A percentile compares a stretch with the other conserved stretches of the same genome.
These are phyloP conservation scores for Leuciscus idus DNA, from an alignment of 2,113 vertebrate species.

Conservation along the genomic window DNA sequence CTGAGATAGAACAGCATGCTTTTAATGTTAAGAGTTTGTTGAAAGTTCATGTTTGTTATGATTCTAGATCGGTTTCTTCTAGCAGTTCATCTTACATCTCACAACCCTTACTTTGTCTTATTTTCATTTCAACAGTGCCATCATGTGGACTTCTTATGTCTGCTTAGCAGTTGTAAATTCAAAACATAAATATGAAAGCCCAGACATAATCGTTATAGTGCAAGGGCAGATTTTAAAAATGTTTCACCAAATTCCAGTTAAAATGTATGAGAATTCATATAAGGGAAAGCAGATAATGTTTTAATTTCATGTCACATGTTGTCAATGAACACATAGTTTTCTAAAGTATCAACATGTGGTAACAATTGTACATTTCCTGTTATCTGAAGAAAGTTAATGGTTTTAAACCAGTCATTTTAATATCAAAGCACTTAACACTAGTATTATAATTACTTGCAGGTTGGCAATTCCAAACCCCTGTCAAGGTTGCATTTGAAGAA, in stretches of 20 bases:
- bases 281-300: slow-evolving; percentile 33
- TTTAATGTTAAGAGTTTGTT: not conserved
- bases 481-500: slow-evolving; percentile 75
- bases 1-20: not conserved
- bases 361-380: slow-evolving; percentile 70
- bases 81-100: not conserved
- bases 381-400: slow-evolving; percentile 75
- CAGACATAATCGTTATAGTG: not conserved
- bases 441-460: slow-evolving; percentile 81
- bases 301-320: slow-evolving; percentile 38
- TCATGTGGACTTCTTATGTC: slow-evolving; percentile 33
- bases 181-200: not conserved
- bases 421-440: slow-evolving; percentile 82
- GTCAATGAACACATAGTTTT: slow-evolving; percentile 12
- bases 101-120: not conserved
- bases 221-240: not conserved
- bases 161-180: not conserved
- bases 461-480: slow-evolving; percentile 67
- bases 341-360: slow-evolving; percentile 72
- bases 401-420: slow-evolving; percentile 80
- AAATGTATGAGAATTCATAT: slow-evolving; percentile 9
- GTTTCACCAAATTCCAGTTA: not conserved
- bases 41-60: not conserved
- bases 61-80: not conserved
- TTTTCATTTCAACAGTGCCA: slow-evolving; percentile 49